phyloP scores from a whole-genome alignment of 37 sponge, comb jelly and placozoan genomes.

The Eunapius fragilis region DNA sequence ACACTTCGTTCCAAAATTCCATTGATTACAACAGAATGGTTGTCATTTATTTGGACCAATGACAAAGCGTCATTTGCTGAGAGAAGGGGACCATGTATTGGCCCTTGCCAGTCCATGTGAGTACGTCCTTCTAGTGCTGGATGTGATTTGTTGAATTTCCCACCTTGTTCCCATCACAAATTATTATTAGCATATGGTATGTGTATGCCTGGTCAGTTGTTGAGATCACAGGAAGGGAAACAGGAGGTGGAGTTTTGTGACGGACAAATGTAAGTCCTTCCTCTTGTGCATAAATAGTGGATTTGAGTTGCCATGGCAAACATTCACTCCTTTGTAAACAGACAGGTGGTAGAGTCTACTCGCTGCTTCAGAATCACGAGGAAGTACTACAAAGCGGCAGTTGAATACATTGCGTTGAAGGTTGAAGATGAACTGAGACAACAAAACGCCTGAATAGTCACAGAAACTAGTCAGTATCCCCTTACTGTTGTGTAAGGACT shows the following conservation, averaged over 20 bases:
- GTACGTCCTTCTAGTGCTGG: not conserved
- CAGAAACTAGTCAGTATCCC: too few species aligned
- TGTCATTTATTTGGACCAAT: constrained; percentile 67
- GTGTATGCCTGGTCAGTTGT: constrained; percentile 46
- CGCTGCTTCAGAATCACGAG: constrained; percentile 51
- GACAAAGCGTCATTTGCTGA: constrained; percentile 26
- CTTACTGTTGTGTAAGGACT: too few species aligned
- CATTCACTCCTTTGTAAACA: not conserved
- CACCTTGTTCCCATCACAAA: not conserved
- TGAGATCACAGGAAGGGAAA: not conserved
- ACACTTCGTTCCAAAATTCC: not conserved
- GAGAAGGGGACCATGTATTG: constrained; percentile 62
- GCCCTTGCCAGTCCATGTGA: constrained; percentile 55
- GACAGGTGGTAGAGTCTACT: constrained; percentile 14
- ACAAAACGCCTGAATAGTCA: not conserved
- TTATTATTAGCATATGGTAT: constrained; percentile 13
- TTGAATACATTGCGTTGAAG: constrained; percentile 29
- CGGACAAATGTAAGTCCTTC: constrained; percentile 35
- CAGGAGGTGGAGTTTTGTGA: constrained; percentile 54
- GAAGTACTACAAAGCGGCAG: constrained; percentile 38
- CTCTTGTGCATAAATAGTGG: not conserved
- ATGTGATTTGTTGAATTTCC: not conserved
- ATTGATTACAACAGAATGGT: constrained; percentile 10
- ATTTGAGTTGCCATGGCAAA: not conserved
- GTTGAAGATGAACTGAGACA: not conserved